Conservation (phyloP, 2,113 vertebrate species). For the Daboia siamensis region DNA sequence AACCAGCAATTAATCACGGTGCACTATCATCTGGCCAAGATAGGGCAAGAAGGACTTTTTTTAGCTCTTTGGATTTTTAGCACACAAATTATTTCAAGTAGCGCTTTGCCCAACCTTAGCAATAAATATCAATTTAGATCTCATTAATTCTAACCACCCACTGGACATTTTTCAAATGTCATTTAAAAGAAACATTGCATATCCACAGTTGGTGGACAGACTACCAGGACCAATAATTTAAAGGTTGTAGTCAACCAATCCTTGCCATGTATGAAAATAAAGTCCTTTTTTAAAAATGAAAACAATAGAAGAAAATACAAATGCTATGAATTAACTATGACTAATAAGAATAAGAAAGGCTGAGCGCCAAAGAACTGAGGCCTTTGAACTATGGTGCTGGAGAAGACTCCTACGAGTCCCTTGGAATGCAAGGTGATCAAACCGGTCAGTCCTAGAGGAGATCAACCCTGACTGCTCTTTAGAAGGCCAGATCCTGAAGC, state of each 20-base stretch:
- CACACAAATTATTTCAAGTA: neutral
- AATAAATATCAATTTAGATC: conserved; percentile 17
- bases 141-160: conserved; percentile 3
- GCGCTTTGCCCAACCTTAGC: neutral
- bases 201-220: neutral
- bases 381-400: too few relatives aligned
- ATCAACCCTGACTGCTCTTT: too few relatives aligned
- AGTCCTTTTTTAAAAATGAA: neutral
- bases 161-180: neutral
- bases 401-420: too few relatives aligned
- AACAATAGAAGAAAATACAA: neutral
- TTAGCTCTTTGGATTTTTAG: neutral
- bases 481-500: too few relatives aligned
- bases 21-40: neutral
- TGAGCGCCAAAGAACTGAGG: too few relatives aligned
- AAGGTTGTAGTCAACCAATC: neutral
- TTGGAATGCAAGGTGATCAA: too few relatives aligned
- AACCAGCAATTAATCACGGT: neutral
- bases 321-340: neutral
- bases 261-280: neutral
- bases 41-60: neutral
- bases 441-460: too few relatives aligned
- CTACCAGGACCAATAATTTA: neutral
- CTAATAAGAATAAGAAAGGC: neutral
- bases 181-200: neutral